A percentile compares a stretch with the other conserved stretches of the same genome.
Evolutionary conservation across 2,797 vertebrate species (phyloP).

Genomic region (Rousettus madagascariensis): DNA sequence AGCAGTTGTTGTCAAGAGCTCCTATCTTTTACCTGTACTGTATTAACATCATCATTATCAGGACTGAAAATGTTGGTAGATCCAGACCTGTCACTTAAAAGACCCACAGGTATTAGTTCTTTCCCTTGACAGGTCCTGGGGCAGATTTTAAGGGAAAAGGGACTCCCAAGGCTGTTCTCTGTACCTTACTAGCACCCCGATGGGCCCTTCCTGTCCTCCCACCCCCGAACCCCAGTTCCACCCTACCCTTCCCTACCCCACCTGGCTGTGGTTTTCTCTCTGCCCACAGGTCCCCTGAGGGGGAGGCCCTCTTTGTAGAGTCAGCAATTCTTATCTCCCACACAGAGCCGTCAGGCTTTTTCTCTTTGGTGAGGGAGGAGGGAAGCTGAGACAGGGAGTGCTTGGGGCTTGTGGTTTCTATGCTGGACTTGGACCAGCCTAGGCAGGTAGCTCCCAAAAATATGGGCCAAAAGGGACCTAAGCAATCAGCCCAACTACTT

Average conservation of each 20-base stretch:
- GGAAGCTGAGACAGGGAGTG: not conserved
- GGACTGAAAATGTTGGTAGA: not conserved
- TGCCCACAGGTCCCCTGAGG: conserved; percentile 53
- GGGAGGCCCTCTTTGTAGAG: conserved; percentile 44
- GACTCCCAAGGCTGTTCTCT: not conserved
- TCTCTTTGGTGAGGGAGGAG: conserved; percentile 56
- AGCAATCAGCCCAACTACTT: not conserved
- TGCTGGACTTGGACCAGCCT: not conserved
- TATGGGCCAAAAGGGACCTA: not conserved
- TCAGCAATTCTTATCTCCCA: conserved; percentile 77
- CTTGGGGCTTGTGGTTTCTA: not conserved
- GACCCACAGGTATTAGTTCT: not conserved
- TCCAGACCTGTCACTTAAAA: not conserved
- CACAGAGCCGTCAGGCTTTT: conserved; percentile 58
- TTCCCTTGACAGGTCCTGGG: not conserved
- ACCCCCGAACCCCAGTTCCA: not conserved
- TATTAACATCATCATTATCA: not conserved
- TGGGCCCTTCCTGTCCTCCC: not conserved
- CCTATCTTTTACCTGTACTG: not conserved
- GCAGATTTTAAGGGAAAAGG: not conserved
- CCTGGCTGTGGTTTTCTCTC: conserved; percentile 32
- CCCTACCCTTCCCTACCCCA: not conserved
- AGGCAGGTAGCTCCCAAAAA: not conserved
- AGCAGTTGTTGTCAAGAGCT: not conserved
- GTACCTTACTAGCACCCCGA: not conserved